phyloP scores from a whole-genome alignment of 2,797 vertebrate species.

The Myripristis jacobus region DNA sequence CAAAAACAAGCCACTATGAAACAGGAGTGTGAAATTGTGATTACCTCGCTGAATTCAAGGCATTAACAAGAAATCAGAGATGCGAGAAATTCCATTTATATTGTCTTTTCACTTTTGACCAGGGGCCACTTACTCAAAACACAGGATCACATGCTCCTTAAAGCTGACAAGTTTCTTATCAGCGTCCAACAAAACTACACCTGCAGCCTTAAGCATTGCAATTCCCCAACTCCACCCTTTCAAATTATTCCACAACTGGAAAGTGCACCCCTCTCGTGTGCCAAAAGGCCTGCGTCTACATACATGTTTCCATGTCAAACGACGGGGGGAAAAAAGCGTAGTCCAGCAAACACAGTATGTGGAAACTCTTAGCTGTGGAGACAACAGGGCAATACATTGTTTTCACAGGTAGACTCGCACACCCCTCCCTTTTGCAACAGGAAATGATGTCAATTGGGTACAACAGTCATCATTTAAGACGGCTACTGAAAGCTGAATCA shows the following conservation, averaged over 20 bases:
- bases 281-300: conserved; percentile 38
- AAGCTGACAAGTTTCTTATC: conserved; percentile 33
- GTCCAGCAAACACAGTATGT: conserved; percentile 26
- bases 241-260: conserved; percentile 57
- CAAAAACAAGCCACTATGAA: not conserved
- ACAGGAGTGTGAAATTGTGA: not conserved
- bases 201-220: conserved; percentile 10
- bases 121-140: not conserved
- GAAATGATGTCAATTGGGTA: conserved; percentile 70
- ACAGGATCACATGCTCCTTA: not conserved
- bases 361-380: conserved; percentile 65
- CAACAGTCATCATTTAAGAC: conserved; percentile 45
- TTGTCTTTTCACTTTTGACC: not conserved
- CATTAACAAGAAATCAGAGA: not conserved
- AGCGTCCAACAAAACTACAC: conserved; percentile 35
- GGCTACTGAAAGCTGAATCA: conserved; percentile 44
- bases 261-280: conserved; percentile 17
- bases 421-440: conserved; percentile 54
- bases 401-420: conserved; percentile 71
- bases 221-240: conserved; percentile 43
- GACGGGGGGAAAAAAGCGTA: not conserved
- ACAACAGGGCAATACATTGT: conserved; percentile 55
- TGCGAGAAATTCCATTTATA: not conserved
- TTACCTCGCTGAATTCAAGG: not conserved
- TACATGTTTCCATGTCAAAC: conserved; percentile 63